A percentile compares a stretch with the other conserved stretches of the same genome.
Evolutionary conservation across 2,113 vertebrate species (phyloP).

Genomic region (Delphinapterus leucas): DNA sequence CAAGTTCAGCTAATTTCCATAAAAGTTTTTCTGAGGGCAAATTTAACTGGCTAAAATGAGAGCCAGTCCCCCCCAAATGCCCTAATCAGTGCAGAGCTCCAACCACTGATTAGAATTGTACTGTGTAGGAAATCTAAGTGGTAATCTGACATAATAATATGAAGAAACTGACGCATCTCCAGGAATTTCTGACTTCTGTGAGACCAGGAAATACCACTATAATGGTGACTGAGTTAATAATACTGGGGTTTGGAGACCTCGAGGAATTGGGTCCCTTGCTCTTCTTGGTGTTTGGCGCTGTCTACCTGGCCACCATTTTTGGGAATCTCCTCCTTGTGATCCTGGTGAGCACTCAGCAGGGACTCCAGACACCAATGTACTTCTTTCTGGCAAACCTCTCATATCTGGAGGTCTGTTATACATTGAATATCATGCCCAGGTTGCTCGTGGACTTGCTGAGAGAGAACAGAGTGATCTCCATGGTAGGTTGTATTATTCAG

Average conservation of each 20-base stretch:
- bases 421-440: background rate
- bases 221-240: constrained; percentile 32
- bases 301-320: constrained; percentile 23
- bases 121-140: background rate
- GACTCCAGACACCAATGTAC: constrained; percentile 27
- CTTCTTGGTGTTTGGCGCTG: constrained; percentile 22
- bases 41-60: background rate
- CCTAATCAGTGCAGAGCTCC: background rate
- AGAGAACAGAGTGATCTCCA: constrained; percentile 19
- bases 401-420: constrained; percentile 25
- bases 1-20: background rate
- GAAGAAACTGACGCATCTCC: background rate
- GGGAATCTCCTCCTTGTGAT: constrained; percentile 19
- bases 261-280: constrained; percentile 20
- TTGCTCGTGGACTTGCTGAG: constrained; percentile 31
- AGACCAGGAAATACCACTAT: constrained; percentile 23
- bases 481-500: constrained; percentile 25
- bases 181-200: background rate
- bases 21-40: background rate
- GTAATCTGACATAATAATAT: background rate
- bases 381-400: constrained; percentile 38
- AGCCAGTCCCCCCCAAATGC: background rate
- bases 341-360: background rate
- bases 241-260: constrained; percentile 38
- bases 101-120: background rate